Evolutionary conservation across 92 coral and sea anemone genomes (phyloP).

Genomic region (Metridium senile): DNA sequence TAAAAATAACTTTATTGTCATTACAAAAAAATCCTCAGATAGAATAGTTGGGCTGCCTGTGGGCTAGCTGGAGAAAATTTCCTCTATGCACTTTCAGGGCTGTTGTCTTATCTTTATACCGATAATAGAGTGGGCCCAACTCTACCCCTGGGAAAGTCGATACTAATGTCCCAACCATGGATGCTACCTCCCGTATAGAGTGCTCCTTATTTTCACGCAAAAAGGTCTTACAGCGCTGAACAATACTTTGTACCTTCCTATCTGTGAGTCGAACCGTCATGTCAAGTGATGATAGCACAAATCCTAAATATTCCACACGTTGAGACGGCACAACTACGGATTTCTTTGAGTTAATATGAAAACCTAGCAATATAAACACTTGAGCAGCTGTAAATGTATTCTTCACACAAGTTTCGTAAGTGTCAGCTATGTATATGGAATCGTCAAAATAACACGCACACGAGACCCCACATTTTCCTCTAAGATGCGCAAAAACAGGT

Average conservation of each 20-base stretch:
- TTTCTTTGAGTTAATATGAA: constrained; percentile 48
- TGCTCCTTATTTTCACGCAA: constrained; percentile 10
- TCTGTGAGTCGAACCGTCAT: constrained; percentile 49
- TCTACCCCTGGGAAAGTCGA: constrained; percentile 61
- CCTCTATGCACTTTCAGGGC: constrained; percentile 35
- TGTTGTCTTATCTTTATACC: constrained; percentile 29
- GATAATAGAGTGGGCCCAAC: constrained; percentile 49
- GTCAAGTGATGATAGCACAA: constrained; percentile 32
- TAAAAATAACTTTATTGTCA: no score
- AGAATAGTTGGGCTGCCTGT: no score
- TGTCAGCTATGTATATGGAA: constrained; percentile 38
- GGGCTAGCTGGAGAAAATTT: no score
- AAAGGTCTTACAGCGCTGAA: constrained; percentile 38
- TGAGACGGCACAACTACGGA: constrained; percentile 52
- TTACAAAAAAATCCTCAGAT: no score
- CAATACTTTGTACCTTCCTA: constrained; percentile 29
- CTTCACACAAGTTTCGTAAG: constrained; percentile 32
- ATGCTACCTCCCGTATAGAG: constrained; percentile 56
- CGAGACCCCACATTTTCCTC: constrained; percentile 52
- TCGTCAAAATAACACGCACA: constrained; percentile 61
- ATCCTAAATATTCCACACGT: constrained; percentile 42
- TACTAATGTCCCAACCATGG: constrained; percentile 42
- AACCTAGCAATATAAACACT: constrained; percentile 48
- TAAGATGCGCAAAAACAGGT: constrained; percentile 41
- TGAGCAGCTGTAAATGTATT: constrained; percentile 43